A percentile compares a stretch with the other conserved stretches of the same genome.
phyloP scores from a whole-genome alignment of 2,888 invertebrate genomes.

The Hyppa rectilinea region DNA sequence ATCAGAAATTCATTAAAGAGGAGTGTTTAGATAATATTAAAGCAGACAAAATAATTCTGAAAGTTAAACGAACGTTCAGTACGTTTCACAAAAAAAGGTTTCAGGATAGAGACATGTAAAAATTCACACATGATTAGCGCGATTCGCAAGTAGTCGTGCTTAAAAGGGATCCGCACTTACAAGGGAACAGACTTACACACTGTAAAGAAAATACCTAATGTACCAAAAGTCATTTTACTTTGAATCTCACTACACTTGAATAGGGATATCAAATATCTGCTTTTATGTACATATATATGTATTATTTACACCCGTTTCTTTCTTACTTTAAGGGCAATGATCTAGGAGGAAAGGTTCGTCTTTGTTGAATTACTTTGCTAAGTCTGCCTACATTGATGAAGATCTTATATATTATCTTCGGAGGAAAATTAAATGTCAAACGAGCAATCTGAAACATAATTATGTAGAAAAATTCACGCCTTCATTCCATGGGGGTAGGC shows the following conservation, averaged over 20 bases:
- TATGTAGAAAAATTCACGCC: background rate
- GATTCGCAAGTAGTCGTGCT: background rate
- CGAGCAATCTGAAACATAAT: background rate
- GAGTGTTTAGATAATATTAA: background rate
- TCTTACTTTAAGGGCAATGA: background rate
- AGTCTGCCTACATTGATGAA: background rate
- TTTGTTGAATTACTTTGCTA: too few species aligned
- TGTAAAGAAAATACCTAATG: background rate
- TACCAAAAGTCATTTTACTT: background rate
- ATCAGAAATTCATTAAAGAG: background rate
- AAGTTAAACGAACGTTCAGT: background rate
- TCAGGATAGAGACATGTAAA: background rate
- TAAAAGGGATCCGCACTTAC: background rate
- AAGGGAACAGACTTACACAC: too few species aligned
- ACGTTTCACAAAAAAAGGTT: background rate
- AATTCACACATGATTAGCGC: constrained; percentile 5
- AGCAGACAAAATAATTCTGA: background rate
- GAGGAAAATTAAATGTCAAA: background rate
- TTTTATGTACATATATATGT: too few species aligned
- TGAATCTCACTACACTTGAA: background rate
- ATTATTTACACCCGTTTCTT: background rate
- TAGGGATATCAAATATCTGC: background rate
- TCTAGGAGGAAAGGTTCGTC: background rate
- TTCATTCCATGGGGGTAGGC: background rate
- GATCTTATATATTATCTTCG: background rate